Percentiles rank a stretch among this genome's conserved stretches.
phyloP scores from a whole-genome alignment of 2,113 vertebrate genomes.

The Gopherus evgoodei region DNA sequence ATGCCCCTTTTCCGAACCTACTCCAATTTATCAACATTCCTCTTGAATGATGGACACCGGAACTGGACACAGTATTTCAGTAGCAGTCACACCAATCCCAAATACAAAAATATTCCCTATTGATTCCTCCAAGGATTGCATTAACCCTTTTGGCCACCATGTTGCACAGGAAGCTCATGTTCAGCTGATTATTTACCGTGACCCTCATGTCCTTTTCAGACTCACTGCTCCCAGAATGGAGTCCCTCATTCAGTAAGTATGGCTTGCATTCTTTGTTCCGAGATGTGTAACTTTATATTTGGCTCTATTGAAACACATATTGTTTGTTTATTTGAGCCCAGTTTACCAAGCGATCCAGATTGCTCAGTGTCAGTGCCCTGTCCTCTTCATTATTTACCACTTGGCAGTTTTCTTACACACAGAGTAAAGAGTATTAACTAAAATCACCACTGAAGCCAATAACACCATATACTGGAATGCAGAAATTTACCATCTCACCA shows the following conservation, averaged over 20 bases:
- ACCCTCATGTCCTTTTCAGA: neutral
- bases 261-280: neutral
- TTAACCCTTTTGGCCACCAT: neutral
- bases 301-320: neutral
- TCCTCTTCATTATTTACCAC: neutral
- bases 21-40: neutral
- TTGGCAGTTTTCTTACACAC: neutral
- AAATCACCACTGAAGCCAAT: accelerated
- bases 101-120: neutral
- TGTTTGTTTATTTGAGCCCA: neutral
- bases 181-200: neutral
- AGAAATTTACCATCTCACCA: neutral
- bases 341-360: neutral
- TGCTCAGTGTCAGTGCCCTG: neutral
- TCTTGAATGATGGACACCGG: neutral
- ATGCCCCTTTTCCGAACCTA: neutral
- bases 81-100: neutral
- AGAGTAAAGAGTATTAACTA: neutral
- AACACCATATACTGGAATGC: neutral
- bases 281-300: neutral
- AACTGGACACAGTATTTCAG: neutral
- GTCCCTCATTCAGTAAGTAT: neutral
- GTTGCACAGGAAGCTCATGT: neutral
- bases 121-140: neutral
- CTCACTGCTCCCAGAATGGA: neutral